A percentile compares a stretch with the other conserved stretches of the same genome.
Conservation (phyloP, 2,888 invertebrate species). For the Drosophila borealis region DNA sequence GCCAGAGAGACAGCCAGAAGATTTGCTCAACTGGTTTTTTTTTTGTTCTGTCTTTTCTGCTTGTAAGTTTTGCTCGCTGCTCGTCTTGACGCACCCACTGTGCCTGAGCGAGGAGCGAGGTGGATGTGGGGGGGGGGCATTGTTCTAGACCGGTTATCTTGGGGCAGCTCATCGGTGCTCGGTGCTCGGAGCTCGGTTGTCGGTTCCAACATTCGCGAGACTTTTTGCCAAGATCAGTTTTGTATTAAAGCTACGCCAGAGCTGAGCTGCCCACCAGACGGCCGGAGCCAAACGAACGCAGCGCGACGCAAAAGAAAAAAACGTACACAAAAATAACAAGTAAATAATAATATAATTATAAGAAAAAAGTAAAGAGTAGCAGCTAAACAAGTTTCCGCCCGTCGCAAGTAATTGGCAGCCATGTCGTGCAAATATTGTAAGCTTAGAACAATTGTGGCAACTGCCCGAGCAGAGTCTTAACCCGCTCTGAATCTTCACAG, state of each 20-base stretch:
- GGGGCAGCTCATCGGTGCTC: constrained; percentile 7
- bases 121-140: not conserved
- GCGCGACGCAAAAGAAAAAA: constrained; percentile 23
- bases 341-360: constrained; percentile 12
- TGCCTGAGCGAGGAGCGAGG: not conserved
- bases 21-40: constrained; percentile 30
- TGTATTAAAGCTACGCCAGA: constrained; percentile 59
- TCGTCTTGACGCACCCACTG: constrained; percentile 41
- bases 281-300: constrained; percentile 26
- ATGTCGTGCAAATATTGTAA: constrained; percentile 70
- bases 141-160: constrained; percentile 49
- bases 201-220: constrained; percentile 18
- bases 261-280: constrained; percentile 54
- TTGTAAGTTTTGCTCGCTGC: constrained; percentile 20
- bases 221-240: constrained; percentile 64
- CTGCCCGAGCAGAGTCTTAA: constrained; percentile 9
- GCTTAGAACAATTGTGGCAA: constrained; percentile 39
- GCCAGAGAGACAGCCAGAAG: not conserved
- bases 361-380: constrained; percentile 3
- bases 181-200: constrained; percentile 6
- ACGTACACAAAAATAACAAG: constrained; percentile 5
- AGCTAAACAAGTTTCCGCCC: constrained; percentile 32
- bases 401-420: constrained; percentile 39
- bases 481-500: constrained; percentile 23
- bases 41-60: not conserved